phyloP scores from a whole-genome alignment of 2,888 invertebrate genomes.

The Matsumyia berberina region DNA sequence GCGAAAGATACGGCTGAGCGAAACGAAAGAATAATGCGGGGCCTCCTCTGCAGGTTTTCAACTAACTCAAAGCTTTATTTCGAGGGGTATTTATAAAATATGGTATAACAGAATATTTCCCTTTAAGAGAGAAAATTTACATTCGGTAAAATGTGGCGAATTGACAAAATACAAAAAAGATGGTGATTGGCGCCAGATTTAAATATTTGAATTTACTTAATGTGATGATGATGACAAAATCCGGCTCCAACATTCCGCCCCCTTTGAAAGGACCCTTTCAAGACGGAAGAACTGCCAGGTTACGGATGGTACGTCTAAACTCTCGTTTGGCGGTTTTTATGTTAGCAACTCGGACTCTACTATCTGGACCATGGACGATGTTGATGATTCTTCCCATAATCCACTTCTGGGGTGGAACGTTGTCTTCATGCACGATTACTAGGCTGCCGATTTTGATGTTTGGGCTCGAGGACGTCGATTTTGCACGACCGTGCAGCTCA shows the following conservation, averaged over 20 bases:
- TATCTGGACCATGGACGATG: constrained; percentile 5
- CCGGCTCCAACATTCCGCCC: constrained; percentile 1
- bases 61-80: too few relatives aligned
- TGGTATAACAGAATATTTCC: too few relatives aligned
- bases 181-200: too few relatives aligned
- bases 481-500: not conserved
- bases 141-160: too few relatives aligned
- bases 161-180: too few relatives aligned
- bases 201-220: too few relatives aligned
- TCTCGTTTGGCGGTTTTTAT: constrained; percentile 4
- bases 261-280: constrained; percentile 28
- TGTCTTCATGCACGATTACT: constrained; percentile 29
- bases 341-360: constrained; percentile 14
- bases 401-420: constrained; percentile 21
- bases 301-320: constrained; percentile 1
- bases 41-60: too few relatives aligned
- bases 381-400: constrained; percentile 9
- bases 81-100: too few relatives aligned
- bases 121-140: too few relatives aligned
- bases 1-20: too few relatives aligned
- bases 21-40: too few relatives aligned
- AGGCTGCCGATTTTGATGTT: not conserved
- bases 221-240: too few relatives aligned
- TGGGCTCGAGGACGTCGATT: not conserved
- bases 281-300: constrained; percentile 6